Evolutionary conservation across 2,797 vertebrate genomes (phyloP).

Genomic region (Aeoliscus strigatus): DNA sequence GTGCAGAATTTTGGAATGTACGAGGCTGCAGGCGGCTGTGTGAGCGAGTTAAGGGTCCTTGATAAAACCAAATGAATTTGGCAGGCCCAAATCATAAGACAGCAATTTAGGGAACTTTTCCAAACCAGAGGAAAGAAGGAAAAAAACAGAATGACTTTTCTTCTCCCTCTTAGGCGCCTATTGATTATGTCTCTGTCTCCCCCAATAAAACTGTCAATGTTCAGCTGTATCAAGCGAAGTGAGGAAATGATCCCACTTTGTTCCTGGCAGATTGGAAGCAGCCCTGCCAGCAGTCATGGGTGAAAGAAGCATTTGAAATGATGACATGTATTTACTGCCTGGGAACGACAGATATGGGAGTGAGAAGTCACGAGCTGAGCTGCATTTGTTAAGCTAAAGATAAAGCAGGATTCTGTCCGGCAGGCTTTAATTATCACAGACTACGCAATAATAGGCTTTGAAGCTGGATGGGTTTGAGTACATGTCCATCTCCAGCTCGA

Average conservation of each 20-base stretch:
- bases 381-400: no score
- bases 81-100: conserved; percentile 60
- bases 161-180: conserved; percentile 61
- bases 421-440: neutral
- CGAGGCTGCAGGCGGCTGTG: conserved; percentile 26
- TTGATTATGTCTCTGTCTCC: conserved; percentile 71
- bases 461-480: no score
- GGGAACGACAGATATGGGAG: conserved; percentile 9
- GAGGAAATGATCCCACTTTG: conserved; percentile 60
- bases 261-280: conserved; percentile 54
- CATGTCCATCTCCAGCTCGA: conserved; percentile 5
- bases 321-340: conserved; percentile 18
- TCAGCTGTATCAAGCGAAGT: conserved; percentile 57
- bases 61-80: conserved; percentile 73
- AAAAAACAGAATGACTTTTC: conserved; percentile 46
- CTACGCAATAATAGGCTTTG: no score
- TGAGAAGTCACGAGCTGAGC: conserved; percentile 36
- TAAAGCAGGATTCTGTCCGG: no score
- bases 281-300: conserved; percentile 28
- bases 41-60: conserved; percentile 61
- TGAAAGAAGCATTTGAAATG: conserved; percentile 31
- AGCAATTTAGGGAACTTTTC: conserved; percentile 55
- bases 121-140: conserved; percentile 65
- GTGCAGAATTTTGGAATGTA: conserved; percentile 47
- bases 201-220: conserved; percentile 71